phyloP scores from a whole-genome alignment of 2,113 vertebrate genomes.

The Fulica atra region DNA sequence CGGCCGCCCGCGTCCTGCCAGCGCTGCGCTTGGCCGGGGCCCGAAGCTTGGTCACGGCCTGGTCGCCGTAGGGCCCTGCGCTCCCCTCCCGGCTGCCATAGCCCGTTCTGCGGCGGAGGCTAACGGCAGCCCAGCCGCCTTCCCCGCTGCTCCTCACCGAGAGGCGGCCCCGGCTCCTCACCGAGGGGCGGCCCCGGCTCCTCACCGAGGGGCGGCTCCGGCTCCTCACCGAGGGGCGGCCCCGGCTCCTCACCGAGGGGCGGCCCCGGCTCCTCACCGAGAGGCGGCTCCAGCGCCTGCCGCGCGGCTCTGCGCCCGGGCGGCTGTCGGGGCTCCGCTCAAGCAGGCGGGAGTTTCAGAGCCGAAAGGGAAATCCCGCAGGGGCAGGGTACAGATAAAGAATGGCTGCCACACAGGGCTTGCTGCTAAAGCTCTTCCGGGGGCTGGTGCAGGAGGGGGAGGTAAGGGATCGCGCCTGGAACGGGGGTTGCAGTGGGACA shows the following conservation, averaged over 20 bases:
- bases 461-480: not conserved
- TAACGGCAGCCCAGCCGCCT: too few species aligned
- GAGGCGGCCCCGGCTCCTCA: too few species aligned
- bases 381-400: not conserved
- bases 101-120: not conserved
- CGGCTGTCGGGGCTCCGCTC: not conserved
- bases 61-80: not conserved
- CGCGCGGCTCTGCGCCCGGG: not conserved
- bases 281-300: not conserved
- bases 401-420: not conserved
- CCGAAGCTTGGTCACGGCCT: too few species aligned
- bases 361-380: not conserved
- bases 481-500: not conserved
- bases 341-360: not conserved
- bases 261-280: not conserved
- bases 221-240: too few species aligned
- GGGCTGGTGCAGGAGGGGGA: not conserved
- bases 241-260: too few species aligned
- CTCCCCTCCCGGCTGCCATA: not conserved
- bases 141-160: too few species aligned
- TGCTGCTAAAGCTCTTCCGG: not conserved
- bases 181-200: too few species aligned
- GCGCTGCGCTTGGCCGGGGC: not conserved
- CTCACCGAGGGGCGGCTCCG: too few species aligned
- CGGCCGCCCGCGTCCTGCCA: not conserved